A percentile compares a stretch with the other conserved stretches of the same genome.
Evolutionary conservation across 2,113 vertebrate species (phyloP).

Genomic region (Bolborhynchus lineola): DNA sequence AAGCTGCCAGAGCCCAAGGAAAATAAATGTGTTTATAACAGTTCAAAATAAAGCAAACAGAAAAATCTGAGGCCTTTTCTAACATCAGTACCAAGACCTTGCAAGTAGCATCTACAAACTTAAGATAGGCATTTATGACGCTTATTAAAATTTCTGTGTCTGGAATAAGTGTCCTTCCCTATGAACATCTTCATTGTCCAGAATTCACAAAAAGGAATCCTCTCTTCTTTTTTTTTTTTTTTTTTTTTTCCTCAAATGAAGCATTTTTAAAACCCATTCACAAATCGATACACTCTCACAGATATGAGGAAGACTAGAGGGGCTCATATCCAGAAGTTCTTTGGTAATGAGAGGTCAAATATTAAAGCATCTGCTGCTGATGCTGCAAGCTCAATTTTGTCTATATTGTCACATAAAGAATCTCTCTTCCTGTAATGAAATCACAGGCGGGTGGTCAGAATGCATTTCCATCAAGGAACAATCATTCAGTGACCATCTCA

Average conservation of each 20-base stretch:
- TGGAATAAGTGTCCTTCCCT: background rate
- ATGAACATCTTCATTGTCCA: background rate
- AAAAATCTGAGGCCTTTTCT: background rate
- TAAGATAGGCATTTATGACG: background rate
- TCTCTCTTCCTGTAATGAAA: background rate
- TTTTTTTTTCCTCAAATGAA: background rate
- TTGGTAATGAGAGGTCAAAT: background rate
- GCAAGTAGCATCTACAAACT: background rate
- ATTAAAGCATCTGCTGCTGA: background rate
- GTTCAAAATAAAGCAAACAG: background rate
- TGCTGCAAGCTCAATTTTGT: background rate
- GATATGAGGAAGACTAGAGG: background rate
- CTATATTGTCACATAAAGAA: background rate
- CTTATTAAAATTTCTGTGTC: background rate
- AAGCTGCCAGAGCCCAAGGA: background rate
- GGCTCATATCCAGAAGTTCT: background rate
- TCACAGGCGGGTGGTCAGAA: background rate
- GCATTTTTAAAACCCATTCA: background rate
- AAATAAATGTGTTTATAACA: background rate
- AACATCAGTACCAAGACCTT: background rate
- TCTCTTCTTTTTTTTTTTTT: accelerated
- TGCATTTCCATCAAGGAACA: accelerated
- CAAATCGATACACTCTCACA: accelerated
- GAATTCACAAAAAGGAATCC: background rate
- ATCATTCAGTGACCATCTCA: background rate